Conservation (phyloP, 2,113 vertebrate genomes). For the Opisthocomus hoazin region DNA sequence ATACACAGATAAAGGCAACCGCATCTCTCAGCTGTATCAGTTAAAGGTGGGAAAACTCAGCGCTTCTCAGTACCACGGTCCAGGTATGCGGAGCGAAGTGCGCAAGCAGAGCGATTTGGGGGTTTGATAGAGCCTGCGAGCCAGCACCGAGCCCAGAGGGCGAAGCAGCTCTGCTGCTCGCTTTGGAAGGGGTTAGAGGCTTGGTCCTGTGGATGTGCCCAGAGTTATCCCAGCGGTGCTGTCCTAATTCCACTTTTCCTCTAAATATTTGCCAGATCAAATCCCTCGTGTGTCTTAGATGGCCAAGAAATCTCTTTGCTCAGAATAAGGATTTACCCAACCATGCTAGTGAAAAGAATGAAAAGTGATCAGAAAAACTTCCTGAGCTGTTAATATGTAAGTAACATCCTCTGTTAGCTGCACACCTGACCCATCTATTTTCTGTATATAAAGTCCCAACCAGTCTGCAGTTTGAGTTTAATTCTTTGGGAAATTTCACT, state of each 20-base stretch:
- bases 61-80: neutral
- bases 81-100: fast-evolving
- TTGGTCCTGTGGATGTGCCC: fast-evolving
- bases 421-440: neutral
- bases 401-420: neutral
- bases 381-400: neutral
- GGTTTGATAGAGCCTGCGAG: neutral
- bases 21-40: neutral
- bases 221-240: neutral
- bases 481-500: neutral
- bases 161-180: neutral
- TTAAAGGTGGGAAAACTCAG: neutral
- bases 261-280: neutral
- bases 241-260: neutral
- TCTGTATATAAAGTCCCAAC: neutral
- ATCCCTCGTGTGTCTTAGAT: neutral
- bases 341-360: fast-evolving
- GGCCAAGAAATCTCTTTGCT: neutral
- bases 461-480: neutral
- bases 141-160: fast-evolving
- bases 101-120: fast-evolving
- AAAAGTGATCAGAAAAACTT: neutral
- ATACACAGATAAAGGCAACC: neutral
- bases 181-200: neutral
- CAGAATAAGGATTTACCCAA: neutral